Evolutionary conservation across 2,113 vertebrate genomes (phyloP).

Genomic region (Pantherophis guttatus): DNA sequence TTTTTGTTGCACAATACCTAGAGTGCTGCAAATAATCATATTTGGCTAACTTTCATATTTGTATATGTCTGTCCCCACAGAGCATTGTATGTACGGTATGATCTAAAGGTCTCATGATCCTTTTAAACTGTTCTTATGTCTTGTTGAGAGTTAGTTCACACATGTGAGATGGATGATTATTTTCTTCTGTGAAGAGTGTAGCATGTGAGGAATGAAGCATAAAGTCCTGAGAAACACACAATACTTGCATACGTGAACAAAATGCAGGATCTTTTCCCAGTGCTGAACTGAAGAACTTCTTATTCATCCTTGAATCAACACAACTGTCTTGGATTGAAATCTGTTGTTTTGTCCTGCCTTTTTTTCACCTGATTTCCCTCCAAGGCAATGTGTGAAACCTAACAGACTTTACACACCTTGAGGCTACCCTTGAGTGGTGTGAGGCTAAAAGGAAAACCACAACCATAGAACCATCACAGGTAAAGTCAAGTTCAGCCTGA

Average conservation of each 20-base stretch:
- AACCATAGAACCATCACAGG: not conserved
- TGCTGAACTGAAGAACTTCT: not conserved
- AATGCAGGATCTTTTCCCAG: not conserved
- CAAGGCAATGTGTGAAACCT: not conserved
- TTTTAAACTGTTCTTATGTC: not conserved
- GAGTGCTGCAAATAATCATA: not conserved
- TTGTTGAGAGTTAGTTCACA: not conserved
- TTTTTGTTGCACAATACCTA: not conserved
- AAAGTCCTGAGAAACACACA: not conserved
- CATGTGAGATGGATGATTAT: not conserved
- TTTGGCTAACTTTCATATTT: not conserved
- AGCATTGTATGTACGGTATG: not conserved
- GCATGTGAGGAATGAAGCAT: not conserved
- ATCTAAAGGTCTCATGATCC: not conserved
- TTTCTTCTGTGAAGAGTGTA: not conserved
- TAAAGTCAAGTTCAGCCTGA: not conserved
- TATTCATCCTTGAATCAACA: not conserved
- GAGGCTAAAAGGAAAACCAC: not conserved
- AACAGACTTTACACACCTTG: not conserved
- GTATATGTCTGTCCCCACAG: not conserved
- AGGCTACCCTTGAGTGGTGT: not conserved
- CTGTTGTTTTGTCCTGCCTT: not conserved
- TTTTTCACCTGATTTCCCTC: not conserved
- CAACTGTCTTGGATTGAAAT: not conserved
- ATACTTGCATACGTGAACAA: not conserved